Evolutionary conservation across 2,888 invertebrate genomes (phyloP), one percentile per base, ranked within the genome.

Genomic region (Buathra laborator): DNA sequence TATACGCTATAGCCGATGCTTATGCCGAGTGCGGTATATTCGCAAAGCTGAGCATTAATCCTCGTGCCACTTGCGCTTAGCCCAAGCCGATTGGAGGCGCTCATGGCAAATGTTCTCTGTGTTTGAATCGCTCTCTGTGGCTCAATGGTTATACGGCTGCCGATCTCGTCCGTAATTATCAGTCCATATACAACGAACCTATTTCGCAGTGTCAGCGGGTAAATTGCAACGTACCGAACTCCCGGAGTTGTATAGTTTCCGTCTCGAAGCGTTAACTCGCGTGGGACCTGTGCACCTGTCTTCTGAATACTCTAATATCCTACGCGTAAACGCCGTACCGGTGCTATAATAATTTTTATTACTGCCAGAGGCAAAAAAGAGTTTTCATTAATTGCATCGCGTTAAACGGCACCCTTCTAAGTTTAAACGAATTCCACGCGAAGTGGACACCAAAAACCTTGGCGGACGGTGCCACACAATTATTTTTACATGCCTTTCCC

Each of bases 111-210:
- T 48, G 59, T 72, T 6, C 53, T 32, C 48, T 44, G 24, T 16
- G 43, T 32, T 70, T 37, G 16, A 64, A 51, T n/a, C 74, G 66
- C 64, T 64, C 16, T 37, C 37, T 37, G 37, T 10, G 32, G 56
- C 19, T 62, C 46, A 44, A 10, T 46, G 48, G 53, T 44, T 70
- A 2, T 37, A 37, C 7, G 37, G 32, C 7, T 68, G 14, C n/a
- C 12, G 24, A 14, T 53, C 71, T 68, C 56, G 56, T 37, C 37
- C 74, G 68, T 85, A 86, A 88, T 88, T 87, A 88, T 87, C 84
- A 72, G 81, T 85, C 86, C 80, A 86, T 86, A 86, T 87, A 86
- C 83, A 87, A 86, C 83, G 48, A 81, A 70, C 76, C 86, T 75
- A 86, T 84, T 85, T 85, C 81, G 76, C 84, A 84, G 76, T 84